Base-by-base conservation (phyloP, 1,140 invertebrate genomes). In the Samia ricini region DNA sequence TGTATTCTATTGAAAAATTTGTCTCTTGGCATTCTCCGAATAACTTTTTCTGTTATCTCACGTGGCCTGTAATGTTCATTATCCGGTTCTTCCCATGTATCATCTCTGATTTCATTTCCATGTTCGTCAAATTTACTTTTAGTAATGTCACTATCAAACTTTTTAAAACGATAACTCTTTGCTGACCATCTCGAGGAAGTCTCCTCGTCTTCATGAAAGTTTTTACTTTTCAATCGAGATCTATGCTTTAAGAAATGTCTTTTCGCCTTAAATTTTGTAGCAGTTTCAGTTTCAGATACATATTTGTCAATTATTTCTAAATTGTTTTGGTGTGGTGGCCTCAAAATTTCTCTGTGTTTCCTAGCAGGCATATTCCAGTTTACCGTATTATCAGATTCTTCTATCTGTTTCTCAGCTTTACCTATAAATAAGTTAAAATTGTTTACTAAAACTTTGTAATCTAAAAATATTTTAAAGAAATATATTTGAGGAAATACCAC, bases 1-100 rank as follows among this genome's bases (percentile, higher is more conserved):
- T 23, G 50, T 21, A 42, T 42, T 42, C 57, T 56, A 29, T 66
- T 58, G 1, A 62, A 8, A 29, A 24, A 49, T 36, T 63, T 59
- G 26, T 72, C 66, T 59, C 68, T 33, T 42, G 73, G 60, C 73
- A 78, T 71, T 56, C 83, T 61, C 33, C 77, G 71, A 1, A 64
- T 50, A 22, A 72, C 51, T 66, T 60, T 76, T 8, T 69, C 59
- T 10, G 69, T 72, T 7, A 52, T 73, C 19, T 48, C 48, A 63
- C 56, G 75, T 36, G 22, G 22, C 18, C 42, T 50, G 12, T 23
- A 58, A 54, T 24, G 20, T 29, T 64, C 59, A 23, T 22, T 48
- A 20, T 66, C 54, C 48, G 64, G 49, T 18, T 68, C 29, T 70
- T 69, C 61, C 42, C 36, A 62, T 59, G 67, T 66, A 61, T 63